phyloP scores from a whole-genome alignment of 2,888 invertebrate genomes.

The Cylindroiulus punctatus region DNA sequence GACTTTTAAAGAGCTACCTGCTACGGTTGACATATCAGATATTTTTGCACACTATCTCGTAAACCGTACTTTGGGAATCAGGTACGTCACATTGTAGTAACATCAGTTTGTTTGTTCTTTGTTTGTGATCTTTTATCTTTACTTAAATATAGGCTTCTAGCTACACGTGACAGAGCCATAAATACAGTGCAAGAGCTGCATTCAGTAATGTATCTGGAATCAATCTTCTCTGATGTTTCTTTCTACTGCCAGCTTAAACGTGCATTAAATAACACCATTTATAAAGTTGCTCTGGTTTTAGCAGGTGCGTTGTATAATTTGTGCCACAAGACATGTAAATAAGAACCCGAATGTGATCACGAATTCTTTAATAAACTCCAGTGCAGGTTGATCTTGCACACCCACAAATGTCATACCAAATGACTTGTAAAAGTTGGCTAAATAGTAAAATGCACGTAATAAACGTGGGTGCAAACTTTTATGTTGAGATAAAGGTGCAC shows the following conservation, averaged over 20 bases:
- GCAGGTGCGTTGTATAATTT: slow-evolving; percentile 46
- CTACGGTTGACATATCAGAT: slow-evolving; percentile 19
- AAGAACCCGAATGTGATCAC: no score
- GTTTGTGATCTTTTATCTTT: background rate
- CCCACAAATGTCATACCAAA: no score
- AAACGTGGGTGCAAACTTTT: background rate
- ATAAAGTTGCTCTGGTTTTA: slow-evolving; percentile 54
- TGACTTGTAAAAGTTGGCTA: no score
- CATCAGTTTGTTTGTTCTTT: background rate
- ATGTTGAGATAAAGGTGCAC: no score
- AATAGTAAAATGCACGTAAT: no score
- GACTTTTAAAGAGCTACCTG: background rate
- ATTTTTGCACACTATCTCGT: slow-evolving; percentile 19
- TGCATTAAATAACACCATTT: slow-evolving; percentile 55
- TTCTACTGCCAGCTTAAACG: slow-evolving; percentile 54
- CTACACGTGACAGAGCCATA: background rate
- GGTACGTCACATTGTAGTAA: background rate
- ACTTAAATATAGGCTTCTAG: background rate
- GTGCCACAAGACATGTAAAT: background rate
- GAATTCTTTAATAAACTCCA: no score
- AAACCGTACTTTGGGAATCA: slow-evolving; percentile 51
- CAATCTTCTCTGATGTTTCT: slow-evolving; percentile 53
- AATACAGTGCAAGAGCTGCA: background rate
- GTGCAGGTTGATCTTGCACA: no score
- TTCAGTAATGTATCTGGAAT: slow-evolving; percentile 53